phyloP scores from a whole-genome alignment of 2,888 invertebrate genomes.

The Noctua pronuba region DNA sequence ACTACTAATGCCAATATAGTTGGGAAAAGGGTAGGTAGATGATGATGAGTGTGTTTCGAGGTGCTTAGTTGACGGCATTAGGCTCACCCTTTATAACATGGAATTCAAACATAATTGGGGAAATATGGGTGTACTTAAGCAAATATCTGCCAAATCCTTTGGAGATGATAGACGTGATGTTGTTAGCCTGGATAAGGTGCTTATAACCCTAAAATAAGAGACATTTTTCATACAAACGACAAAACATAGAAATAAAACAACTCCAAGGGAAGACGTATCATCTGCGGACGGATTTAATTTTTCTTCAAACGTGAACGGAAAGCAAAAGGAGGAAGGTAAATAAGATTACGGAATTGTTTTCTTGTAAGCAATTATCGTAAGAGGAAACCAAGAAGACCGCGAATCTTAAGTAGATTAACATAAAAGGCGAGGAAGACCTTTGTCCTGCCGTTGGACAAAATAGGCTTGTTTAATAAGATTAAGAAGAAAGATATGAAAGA shows the following conservation, averaged over 20 bases:
- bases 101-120: not conserved
- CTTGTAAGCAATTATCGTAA: not conserved
- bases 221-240: not conserved
- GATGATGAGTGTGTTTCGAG: not conserved
- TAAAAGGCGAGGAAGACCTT: fast-evolving
- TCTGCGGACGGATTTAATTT: not conserved
- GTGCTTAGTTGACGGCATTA: not conserved
- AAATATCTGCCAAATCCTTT: not conserved
- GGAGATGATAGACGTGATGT: not conserved
- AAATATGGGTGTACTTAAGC: not conserved
- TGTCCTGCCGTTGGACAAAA: too few relatives aligned
- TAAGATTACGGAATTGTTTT: not conserved
- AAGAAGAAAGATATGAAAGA: too few relatives aligned
- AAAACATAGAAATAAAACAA: not conserved
- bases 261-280: not conserved
- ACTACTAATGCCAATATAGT: too few relatives aligned
- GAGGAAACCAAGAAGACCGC: not conserved
- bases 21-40: too few relatives aligned
- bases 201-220: not conserved
- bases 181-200: not conserved
- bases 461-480: too few relatives aligned
- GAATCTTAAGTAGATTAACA: not conserved
- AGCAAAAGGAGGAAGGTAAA: not conserved
- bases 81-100: not conserved
- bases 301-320: not conserved